phyloP scores from a whole-genome alignment of 2,888 invertebrate species.

The Tricholauxania praeusta region DNA sequence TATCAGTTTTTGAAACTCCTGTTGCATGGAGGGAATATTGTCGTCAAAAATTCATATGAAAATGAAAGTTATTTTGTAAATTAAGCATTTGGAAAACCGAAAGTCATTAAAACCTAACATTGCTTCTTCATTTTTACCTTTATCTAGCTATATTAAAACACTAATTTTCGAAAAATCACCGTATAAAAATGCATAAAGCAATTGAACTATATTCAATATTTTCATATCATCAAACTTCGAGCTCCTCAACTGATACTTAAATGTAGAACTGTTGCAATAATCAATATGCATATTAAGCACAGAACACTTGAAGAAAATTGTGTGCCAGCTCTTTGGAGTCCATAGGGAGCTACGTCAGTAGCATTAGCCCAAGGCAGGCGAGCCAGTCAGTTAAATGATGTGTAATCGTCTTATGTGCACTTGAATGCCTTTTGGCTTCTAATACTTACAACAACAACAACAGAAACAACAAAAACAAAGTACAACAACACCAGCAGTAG shows the following conservation, averaged over 20 bases:
- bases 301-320: conserved; percentile 24
- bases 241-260: not conserved
- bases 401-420: conserved; percentile 66
- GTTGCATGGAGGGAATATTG: too few species aligned
- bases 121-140: too few species aligned
- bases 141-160: too few species aligned
- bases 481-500: conserved; percentile 44
- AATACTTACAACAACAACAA: conserved; percentile 49
- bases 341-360: not conserved
- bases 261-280: conserved; percentile 53
- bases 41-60: too few species aligned
- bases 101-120: too few species aligned
- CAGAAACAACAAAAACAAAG: conserved; percentile 25
- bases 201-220: too few species aligned
- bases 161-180: too few species aligned
- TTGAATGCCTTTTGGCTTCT: conserved; percentile 65
- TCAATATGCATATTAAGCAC: conserved; percentile 54
- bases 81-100: too few species aligned
- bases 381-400: conserved; percentile 64
- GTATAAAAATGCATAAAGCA: too few species aligned
- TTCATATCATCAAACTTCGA: too few species aligned
- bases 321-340: conserved; percentile 13
- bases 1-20: too few species aligned
- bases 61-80: too few species aligned
- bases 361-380: conserved; percentile 1